phyloP scores from a whole-genome alignment of 2,888 invertebrate species.

The Tipula vernalis region DNA sequence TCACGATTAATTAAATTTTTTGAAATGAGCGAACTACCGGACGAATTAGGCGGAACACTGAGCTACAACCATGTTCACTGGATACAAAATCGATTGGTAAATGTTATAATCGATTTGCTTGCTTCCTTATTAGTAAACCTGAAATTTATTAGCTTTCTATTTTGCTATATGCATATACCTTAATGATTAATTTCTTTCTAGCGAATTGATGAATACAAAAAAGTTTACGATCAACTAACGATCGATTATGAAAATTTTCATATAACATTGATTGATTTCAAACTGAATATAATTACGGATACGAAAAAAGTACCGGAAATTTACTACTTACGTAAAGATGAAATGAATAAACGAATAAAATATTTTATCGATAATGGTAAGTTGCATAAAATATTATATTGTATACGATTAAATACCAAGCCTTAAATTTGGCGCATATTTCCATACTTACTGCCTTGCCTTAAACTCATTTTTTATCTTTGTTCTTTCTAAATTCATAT shows the following conservation, averaged over 20 bases:
- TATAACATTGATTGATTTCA: conserved; percentile 41
- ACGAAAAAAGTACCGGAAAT: conserved; percentile 43
- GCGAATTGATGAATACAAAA: conserved; percentile 56
- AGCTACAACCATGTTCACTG: conserved; percentile 60
- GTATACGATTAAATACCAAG: conserved; percentile 6
- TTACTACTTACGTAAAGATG: conserved; percentile 40
- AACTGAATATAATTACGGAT: conserved; percentile 41
- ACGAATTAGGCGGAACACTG: conserved; percentile 58
- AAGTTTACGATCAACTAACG: conserved; percentile 44
- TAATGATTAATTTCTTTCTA: conserved; percentile 24
- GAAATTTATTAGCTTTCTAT: neutral
- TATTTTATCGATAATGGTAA: conserved; percentile 39
- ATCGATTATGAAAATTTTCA: conserved; percentile 49
- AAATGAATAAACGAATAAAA: conserved; percentile 38
- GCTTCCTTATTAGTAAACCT: neutral
- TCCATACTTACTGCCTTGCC: neutral
- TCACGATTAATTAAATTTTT: conserved; percentile 55
- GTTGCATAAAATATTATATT: conserved; percentile 14
- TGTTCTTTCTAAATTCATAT: neutral
- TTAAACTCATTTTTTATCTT: neutral
- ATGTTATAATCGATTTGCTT: too few relatives aligned
- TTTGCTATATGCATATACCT: neutral
- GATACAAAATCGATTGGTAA: conserved; percentile 63
- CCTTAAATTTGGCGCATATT: neutral
- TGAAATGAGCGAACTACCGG: conserved; percentile 54